Percentiles rank a stretch among this genome's conserved stretches.
phyloP scores from a whole-genome alignment of 23 tunicate species.

The Ascidia mentula region DNA sequence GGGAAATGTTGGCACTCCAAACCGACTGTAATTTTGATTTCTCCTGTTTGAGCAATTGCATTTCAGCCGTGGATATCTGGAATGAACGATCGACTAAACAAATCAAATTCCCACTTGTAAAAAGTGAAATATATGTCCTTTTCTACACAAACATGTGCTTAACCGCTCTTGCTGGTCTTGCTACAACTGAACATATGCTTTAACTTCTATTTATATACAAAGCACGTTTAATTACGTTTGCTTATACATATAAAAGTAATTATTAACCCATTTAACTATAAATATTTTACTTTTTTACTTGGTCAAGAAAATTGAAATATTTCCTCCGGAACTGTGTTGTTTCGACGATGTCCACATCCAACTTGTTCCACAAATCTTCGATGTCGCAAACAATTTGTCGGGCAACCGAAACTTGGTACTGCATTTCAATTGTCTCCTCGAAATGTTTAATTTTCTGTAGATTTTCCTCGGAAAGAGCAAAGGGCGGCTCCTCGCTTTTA shows the following conservation, averaged over 20 bases:
- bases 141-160: too few relatives aligned
- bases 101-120: too few relatives aligned
- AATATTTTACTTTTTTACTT: too few relatives aligned
- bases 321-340: background rate
- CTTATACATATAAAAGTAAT: too few relatives aligned
- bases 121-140: too few relatives aligned
- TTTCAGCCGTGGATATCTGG: background rate
- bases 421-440: background rate
- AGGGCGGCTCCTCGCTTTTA: background rate
- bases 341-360: background rate
- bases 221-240: too few relatives aligned
- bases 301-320: background rate
- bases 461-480: background rate
- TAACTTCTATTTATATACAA: too few relatives aligned
- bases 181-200: too few relatives aligned
- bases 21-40: background rate
- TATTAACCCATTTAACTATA: too few relatives aligned
- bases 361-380: slow-evolving; percentile 1
- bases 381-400: slow-evolving; percentile 1
- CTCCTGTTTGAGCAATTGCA: background rate
- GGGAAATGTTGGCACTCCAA: background rate
- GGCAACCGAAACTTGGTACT: background rate
- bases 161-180: too few relatives aligned
- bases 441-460: background rate
- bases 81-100: too few relatives aligned